These are phyloP conservation scores for Drosophila truncata DNA, from an alignment of 1,140 invertebrate genomes.

Conservation along the genomic window DNA sequence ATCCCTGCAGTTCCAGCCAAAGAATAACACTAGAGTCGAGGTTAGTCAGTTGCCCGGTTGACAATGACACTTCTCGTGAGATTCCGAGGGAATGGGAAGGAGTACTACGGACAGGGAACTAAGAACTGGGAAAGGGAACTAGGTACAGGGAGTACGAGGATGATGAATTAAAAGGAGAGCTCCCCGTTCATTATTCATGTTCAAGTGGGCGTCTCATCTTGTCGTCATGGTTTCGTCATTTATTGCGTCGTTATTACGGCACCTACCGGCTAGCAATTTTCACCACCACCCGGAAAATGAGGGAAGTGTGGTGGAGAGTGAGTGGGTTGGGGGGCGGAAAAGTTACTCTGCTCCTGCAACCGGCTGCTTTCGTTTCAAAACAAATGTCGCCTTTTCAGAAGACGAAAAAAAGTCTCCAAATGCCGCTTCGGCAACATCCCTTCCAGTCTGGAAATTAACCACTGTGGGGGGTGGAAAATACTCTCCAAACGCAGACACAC, in stretches of 20 bases:
- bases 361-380: slow-evolving; percentile 76
- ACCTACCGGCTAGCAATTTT: slow-evolving; percentile 53
- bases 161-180: slow-evolving; percentile 15
- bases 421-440: slow-evolving; percentile 12
- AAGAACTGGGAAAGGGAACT: slow-evolving; percentile 5
- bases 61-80: slow-evolving; percentile 23
- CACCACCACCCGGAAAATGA: slow-evolving; percentile 14
- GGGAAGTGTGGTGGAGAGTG: not conserved
- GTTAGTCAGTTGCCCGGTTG: slow-evolving; percentile 36
- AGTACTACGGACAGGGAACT: not conserved
- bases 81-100: slow-evolving; percentile 2
- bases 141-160: not conserved
- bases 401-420: slow-evolving; percentile 17
- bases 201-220: slow-evolving; percentile 77
- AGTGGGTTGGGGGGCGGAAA: not conserved
- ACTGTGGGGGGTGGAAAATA: slow-evolving; percentile 60
- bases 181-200: slow-evolving; percentile 69
- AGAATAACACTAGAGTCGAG: not conserved
- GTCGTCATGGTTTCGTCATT: slow-evolving; percentile 79
- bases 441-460: slow-evolving; percentile 64
- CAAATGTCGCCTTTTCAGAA: slow-evolving; percentile 58
- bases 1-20: not conserved
- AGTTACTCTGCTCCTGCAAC: slow-evolving; percentile 39
- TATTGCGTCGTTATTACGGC: slow-evolving; percentile 81
- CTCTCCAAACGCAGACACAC: slow-evolving; percentile 32